Percentiles rank a stretch among this genome's conserved stretches.
Conservation (phyloP, 2,888 invertebrate species). For the Lissonota sp. region DNA sequence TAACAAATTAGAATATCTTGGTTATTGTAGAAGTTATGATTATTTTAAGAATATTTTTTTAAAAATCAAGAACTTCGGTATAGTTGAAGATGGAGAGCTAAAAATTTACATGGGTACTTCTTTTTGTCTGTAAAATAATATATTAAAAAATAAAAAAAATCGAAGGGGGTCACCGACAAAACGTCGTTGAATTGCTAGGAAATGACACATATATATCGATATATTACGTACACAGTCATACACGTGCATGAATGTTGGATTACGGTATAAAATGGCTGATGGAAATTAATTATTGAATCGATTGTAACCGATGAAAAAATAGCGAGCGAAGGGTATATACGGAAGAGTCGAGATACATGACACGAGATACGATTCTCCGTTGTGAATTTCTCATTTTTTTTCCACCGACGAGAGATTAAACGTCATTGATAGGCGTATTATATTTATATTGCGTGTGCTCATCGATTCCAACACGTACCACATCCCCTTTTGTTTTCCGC, state of each 20-base stretch:
- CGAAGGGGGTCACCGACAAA: no score
- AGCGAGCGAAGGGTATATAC: constrained; percentile 2
- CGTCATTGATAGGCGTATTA: constrained; percentile 70
- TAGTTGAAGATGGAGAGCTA: no score
- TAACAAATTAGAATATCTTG: no score
- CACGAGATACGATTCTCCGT: constrained; percentile 58
- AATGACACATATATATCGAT: not conserved
- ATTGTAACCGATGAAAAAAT: constrained; percentile 32
- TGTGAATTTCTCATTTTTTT: constrained; percentile 62
- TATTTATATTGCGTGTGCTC: constrained; percentile 76
- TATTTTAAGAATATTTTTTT: no score
- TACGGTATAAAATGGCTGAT: constrained; percentile 27
- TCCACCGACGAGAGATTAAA: constrained; percentile 68
- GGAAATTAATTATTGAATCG: constrained; percentile 63
- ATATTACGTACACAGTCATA: not conserved
- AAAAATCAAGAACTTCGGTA: no score
- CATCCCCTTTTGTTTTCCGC: constrained; percentile 25
- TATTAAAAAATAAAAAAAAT: no score
- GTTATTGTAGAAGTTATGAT: no score
- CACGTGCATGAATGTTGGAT: not conserved
- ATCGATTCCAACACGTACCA: constrained; percentile 76
- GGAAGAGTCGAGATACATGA: constrained; percentile 64
- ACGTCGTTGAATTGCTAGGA: no score
- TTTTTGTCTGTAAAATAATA: no score
- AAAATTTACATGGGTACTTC: no score